phyloP scores from a whole-genome alignment of 2,888 invertebrate genomes.

The Drosophila meridionalis region DNA sequence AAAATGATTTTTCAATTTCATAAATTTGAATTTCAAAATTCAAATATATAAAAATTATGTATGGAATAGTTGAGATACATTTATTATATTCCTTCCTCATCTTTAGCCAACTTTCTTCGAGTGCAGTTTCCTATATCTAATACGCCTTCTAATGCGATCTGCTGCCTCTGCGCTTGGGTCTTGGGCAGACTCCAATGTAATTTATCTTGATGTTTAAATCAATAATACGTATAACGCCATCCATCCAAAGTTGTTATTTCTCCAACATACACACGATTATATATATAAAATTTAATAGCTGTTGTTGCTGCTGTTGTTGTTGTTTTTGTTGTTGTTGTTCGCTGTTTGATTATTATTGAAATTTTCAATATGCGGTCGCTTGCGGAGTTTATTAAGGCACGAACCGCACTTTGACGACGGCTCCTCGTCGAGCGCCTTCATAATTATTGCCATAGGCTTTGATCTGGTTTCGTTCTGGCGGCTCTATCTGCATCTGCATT shows the following conservation, averaged over 20 bases:
- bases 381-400: slow-evolving; percentile 73
- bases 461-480: slow-evolving; percentile 75
- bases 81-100: background rate
- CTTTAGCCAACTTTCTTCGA: background rate
- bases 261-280: slow-evolving; percentile 25
- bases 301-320: slow-evolving; percentile 43
- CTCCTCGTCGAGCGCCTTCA: slow-evolving; percentile 62
- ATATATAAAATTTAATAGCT: slow-evolving; percentile 54
- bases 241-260: slow-evolving; percentile 48
- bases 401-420: slow-evolving; percentile 55
- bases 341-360: slow-evolving; percentile 61
- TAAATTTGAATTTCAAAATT: too few relatives aligned
- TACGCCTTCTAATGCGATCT: slow-evolving; percentile 59
- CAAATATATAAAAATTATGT: too few relatives aligned
- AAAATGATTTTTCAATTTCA: too few relatives aligned
- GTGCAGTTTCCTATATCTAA: slow-evolving; percentile 15
- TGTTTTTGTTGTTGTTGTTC: slow-evolving; percentile 41
- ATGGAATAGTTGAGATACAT: too few relatives aligned
- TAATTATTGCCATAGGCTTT: slow-evolving; percentile 79
- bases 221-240: slow-evolving; percentile 80
- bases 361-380: slow-evolving; percentile 70
- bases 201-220: slow-evolving; percentile 85
- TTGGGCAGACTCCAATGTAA: slow-evolving; percentile 73
- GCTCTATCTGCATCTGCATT: slow-evolving; percentile 35
- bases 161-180: slow-evolving; percentile 45